A percentile compares a stretch with the other conserved stretches of the same genome.
Conservation (phyloP, 2,797 vertebrate species). For the Borostomias antarcticus region DNA sequence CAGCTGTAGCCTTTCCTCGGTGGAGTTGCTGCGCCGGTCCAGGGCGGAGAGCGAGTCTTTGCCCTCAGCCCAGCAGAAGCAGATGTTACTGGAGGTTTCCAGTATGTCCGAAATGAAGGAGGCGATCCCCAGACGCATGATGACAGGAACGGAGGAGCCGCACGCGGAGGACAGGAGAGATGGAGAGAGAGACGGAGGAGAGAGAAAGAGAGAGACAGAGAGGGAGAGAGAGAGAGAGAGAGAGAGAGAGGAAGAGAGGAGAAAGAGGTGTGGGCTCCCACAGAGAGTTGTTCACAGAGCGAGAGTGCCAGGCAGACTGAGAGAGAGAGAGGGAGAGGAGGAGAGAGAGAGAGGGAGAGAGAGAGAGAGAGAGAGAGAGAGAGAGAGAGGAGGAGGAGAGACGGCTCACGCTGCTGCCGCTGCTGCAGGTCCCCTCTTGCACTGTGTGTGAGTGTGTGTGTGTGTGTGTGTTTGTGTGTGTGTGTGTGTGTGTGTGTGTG, state of each 20-base stretch:
- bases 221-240: conserved; percentile 8
- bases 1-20: conserved; percentile 15
- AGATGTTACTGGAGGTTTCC: conserved; percentile 74
- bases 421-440: conserved; percentile 45
- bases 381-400: conserved; percentile 29
- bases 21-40: conserved; percentile 12
- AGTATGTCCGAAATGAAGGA: conserved; percentile 79
- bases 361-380: conserved; percentile 20
- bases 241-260: conserved; percentile 8
- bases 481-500: background rate
- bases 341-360: background rate
- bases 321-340: background rate
- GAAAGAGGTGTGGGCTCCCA: conserved; percentile 28
- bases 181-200: conserved; percentile 12
- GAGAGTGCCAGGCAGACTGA: conserved; percentile 48
- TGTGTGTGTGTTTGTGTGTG: conserved; percentile 8
- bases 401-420: conserved; percentile 50
- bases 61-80: conserved; percentile 77
- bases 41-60: conserved; percentile 53
- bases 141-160: conserved; percentile 39
- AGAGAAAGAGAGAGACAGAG: conserved; percentile 6
- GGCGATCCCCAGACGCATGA: conserved; percentile 77
- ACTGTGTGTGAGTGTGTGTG: conserved; percentile 3
- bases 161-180: conserved; percentile 9
- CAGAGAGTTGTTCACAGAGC: conserved; percentile 56